Evolutionary conservation across 2,113 vertebrate genomes (phyloP), one percentile per base, ranked within the genome.

Genomic region (Eptesicus fuscus): DNA sequence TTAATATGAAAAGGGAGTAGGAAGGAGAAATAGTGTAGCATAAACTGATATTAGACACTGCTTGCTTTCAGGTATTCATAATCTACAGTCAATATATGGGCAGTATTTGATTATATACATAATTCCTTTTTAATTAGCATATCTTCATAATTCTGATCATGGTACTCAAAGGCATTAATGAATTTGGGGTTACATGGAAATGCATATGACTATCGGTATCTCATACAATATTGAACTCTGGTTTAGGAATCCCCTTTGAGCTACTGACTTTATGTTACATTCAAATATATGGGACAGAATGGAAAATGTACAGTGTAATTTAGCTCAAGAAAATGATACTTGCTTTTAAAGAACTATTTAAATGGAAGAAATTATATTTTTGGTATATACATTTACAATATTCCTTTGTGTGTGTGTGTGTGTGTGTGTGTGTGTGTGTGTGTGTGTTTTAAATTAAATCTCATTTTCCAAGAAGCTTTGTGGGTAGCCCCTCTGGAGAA

Each of bases 281-380:
- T 74, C 77, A 83, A 37, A 67, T 63, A 5, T 23, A 25, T 7
- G 79, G 18, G 30, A 59, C 23, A 51, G 83, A 51, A 78, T 32
- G 14, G 8, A 20, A 53, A 71, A 7, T 44, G 37, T 84, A 5
- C 4, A 30, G 3, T 12, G 0, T 47, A 28, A 51, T 78, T 80
- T 85, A 83, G 84, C 61, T 87, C 30, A 95, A 90, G 61, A 83
- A 44, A 90, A 10, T 49, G 35, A 90, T 69, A 25, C 6, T 69
- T 87, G 44, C 47, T 67, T 89, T 97, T 74, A 77, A 82, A 95
- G 18, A 49, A 53, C 32, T 9, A 63, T 79, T 76, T 84, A 78
- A 84, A n/a, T 74, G 28, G 59, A 28, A 18, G 17, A 76, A 93
- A 37, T 65, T 1, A 16, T 32, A 37, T 37, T 28, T 84, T 77